Percentiles rank a stretch among this genome's conserved stretches.
Conservation (phyloP, 2,888 invertebrate species). For the Eledona agricola region DNA sequence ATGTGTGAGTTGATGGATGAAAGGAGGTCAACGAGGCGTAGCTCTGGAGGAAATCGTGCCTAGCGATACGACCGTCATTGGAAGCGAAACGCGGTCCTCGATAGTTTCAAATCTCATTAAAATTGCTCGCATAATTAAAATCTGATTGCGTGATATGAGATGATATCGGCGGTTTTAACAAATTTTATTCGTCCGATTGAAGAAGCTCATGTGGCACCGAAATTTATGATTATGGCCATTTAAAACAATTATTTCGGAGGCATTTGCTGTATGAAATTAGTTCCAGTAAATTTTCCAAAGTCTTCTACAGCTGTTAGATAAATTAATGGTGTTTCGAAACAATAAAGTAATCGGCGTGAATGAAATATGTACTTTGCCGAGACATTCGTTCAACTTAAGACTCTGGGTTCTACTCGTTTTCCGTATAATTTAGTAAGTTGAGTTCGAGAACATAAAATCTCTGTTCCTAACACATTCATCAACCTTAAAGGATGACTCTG, state of each 20-base stretch:
- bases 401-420: slow-evolving; percentile 47
- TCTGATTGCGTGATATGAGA: slow-evolving; percentile 16
- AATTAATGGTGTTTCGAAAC: slow-evolving; percentile 51
- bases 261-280: slow-evolving; percentile 41
- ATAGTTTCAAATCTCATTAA: too few species aligned
- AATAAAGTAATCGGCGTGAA: slow-evolving; percentile 51
- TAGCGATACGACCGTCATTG: too few species aligned
- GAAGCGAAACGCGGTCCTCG: too few species aligned
- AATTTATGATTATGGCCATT: slow-evolving; percentile 37
- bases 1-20: too few species aligned
- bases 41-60: too few species aligned
- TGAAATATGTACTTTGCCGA: slow-evolving; percentile 48
- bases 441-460: slow-evolving; percentile 46
- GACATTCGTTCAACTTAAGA: slow-evolving; percentile 37
- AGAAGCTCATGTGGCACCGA: slow-evolving; percentile 33
- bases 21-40: too few species aligned
- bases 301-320: slow-evolving; percentile 49
- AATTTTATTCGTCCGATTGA: slow-evolving; percentile 26
- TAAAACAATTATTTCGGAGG: slow-evolving; percentile 43
- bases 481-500: slow-evolving; percentile 41
- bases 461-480: slow-evolving; percentile 44
- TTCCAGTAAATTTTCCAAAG: slow-evolving; percentile 42
- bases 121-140: slow-evolving; percentile 24
- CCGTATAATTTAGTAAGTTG: slow-evolving; percentile 47
- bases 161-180: slow-evolving; percentile 24